A percentile compares a stretch with the other conserved stretches of the same genome.
These are phyloP conservation scores for Hedya salicella DNA, from an alignment of 2,888 invertebrate species.

Conservation along the genomic window DNA sequence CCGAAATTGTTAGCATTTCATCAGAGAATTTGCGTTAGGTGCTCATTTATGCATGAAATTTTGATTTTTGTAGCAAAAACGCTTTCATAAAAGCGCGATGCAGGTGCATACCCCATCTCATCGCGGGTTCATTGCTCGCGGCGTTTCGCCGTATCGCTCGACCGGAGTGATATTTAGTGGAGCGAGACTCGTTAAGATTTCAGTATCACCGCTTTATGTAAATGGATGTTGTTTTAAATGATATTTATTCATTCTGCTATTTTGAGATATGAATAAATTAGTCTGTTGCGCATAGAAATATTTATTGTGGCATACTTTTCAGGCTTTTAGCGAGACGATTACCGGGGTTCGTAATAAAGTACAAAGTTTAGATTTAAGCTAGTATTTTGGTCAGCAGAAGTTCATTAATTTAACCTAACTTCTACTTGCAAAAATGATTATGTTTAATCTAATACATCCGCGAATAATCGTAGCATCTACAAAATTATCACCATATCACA, in stretches of 20 bases:
- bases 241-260: not conserved
- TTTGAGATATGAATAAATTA: not conserved
- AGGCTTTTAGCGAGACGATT: too few species aligned
- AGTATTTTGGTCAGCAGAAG: too few species aligned
- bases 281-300: not conserved
- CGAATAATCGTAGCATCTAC: too few species aligned
- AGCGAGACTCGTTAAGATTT: not conserved
- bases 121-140: constrained; percentile 13
- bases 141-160: constrained; percentile 1
- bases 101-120: constrained; percentile 24
- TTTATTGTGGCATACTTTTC: too few species aligned
- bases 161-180: not conserved
- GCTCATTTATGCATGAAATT: constrained; percentile 32
- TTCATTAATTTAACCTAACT: too few species aligned
- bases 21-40: constrained; percentile 18
- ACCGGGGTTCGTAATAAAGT: too few species aligned
- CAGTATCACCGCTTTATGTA: constrained; percentile 17
- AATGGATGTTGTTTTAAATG: constrained; percentile 10
- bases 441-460: too few species aligned
- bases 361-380: too few species aligned
- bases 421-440: too few species aligned
- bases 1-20: constrained; percentile 26
- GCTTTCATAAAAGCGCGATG: constrained; percentile 20
- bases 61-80: constrained; percentile 27
- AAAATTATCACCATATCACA: too few species aligned